These are phyloP conservation scores for Ptychobarbus kaznakovi DNA, from an alignment of 2,797 vertebrate genomes.

Conservation along the genomic window DNA sequence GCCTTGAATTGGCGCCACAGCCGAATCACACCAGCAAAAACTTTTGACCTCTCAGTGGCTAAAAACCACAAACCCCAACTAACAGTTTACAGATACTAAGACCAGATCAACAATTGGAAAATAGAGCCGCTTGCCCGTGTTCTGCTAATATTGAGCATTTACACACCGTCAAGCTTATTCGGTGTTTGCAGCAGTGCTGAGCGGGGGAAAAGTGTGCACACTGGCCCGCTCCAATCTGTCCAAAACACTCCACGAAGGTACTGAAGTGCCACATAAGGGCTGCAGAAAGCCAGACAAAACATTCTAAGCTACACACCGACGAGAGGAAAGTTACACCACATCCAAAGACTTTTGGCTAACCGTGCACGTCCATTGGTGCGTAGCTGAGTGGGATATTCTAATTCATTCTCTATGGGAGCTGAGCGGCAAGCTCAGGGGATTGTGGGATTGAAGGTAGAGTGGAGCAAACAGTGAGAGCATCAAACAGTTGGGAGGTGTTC, in stretches of 20 bases:
- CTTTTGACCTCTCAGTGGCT: conserved; percentile 10
- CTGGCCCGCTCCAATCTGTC: conserved; percentile 29
- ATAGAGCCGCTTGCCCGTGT: neutral
- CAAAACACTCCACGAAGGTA: conserved; percentile 9
- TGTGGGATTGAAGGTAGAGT: neutral
- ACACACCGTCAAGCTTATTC: neutral
- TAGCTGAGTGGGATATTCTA: neutral
- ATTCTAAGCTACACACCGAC: neutral
- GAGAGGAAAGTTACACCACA: conserved; percentile 15
- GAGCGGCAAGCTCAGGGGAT: conserved; percentile 1
- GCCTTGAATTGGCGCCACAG: neutral
- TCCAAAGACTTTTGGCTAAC: conserved; percentile 2
- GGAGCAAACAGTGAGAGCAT: neutral
- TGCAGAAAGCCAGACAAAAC: conserved; percentile 12
- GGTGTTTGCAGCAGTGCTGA: conserved; percentile 15
- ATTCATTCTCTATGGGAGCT: conserved; percentile 9
- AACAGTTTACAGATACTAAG: neutral
- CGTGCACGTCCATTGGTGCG: neutral
- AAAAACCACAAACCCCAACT: neutral
- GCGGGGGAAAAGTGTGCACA: neutral
- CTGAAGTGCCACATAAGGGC: conserved; percentile 9
- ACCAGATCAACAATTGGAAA: neutral
- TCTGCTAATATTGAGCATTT: neutral
- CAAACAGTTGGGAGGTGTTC: neutral
- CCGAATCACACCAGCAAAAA: neutral